Evolutionary conservation across 2,113 vertebrate species (phyloP).

Genomic region (Alectura lathami): DNA sequence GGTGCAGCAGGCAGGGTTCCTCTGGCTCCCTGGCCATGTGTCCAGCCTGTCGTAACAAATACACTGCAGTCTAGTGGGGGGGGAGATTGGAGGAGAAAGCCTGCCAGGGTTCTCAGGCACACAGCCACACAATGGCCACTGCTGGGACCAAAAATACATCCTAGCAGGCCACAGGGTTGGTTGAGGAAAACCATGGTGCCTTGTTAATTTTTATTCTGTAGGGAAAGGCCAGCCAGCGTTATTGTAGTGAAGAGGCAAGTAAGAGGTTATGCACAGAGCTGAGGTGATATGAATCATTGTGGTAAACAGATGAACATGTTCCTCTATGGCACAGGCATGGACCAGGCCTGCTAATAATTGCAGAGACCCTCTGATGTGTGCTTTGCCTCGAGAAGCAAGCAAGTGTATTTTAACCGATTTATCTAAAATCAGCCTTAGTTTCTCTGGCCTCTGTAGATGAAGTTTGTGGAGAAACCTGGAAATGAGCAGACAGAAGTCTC

Average conservation of each 20-base stretch:
- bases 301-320: background rate
- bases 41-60: background rate
- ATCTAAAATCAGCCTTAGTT: background rate
- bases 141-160: background rate
- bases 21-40: background rate
- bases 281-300: background rate
- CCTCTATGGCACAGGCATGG: background rate
- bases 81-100: background rate
- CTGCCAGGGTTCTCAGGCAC: background rate
- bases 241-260: background rate
- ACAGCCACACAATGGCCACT: background rate
- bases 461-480: background rate
- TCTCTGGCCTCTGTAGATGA: background rate
- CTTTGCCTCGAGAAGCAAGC: background rate
- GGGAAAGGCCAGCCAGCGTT: background rate
- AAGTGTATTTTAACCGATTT: background rate
- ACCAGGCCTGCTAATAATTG: background rate
- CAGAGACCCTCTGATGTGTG: background rate
- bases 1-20: background rate
- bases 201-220: background rate
- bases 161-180: background rate
- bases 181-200: background rate
- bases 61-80: fast-evolving
- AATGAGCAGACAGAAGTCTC: background rate
- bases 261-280: background rate